These are phyloP conservation scores for Dunckerocampus dactyliophorus DNA, from an alignment of 2,113 vertebrate species.

Conservation along the genomic window DNA sequence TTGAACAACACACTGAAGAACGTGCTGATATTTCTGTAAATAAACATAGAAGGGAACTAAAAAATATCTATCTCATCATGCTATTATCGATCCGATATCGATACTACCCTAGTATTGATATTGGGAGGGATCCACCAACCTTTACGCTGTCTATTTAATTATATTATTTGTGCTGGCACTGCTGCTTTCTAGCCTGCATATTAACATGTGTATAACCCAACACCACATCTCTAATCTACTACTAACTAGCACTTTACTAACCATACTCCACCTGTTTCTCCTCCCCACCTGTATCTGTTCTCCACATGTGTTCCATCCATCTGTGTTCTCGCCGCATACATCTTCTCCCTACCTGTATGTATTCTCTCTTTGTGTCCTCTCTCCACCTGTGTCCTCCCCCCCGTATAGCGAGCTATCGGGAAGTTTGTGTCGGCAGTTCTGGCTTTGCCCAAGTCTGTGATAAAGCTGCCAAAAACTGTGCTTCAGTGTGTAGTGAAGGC, in stretches of 20 bases:
- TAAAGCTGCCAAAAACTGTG: slow-evolving; percentile 99
- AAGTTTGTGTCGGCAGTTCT: slow-evolving; percentile 97
- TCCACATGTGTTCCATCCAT: not conserved
- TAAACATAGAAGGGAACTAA: too few relatives aligned
- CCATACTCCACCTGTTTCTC: slow-evolving; percentile 77
- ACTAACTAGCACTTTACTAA: slow-evolving; percentile 73
- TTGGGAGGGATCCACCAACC: too few relatives aligned
- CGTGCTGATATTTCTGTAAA: too few relatives aligned
- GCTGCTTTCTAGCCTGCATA: not conserved
- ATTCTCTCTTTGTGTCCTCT: not conserved
- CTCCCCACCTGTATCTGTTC: slow-evolving; percentile 28
- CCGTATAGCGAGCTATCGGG: slow-evolving; percentile 94
- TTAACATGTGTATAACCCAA: not conserved
- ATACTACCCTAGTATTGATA: too few relatives aligned
- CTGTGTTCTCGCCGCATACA: too few relatives aligned
- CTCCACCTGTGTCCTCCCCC: not conserved
- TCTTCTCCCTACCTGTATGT: not conserved
- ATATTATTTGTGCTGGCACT: too few relatives aligned
- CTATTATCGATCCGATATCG: too few relatives aligned
- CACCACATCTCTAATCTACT: not conserved
- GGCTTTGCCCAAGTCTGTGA: slow-evolving; percentile 97
- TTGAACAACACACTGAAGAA: too few relatives aligned
- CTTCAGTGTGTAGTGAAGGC: slow-evolving; percentile 97
- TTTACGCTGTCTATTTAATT: too few relatives aligned
- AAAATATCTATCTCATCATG: too few relatives aligned